Evolutionary conservation across 53 echinoderm and acorn worm genomes (phyloP).

Genomic region (Astropecten irregularis): DNA sequence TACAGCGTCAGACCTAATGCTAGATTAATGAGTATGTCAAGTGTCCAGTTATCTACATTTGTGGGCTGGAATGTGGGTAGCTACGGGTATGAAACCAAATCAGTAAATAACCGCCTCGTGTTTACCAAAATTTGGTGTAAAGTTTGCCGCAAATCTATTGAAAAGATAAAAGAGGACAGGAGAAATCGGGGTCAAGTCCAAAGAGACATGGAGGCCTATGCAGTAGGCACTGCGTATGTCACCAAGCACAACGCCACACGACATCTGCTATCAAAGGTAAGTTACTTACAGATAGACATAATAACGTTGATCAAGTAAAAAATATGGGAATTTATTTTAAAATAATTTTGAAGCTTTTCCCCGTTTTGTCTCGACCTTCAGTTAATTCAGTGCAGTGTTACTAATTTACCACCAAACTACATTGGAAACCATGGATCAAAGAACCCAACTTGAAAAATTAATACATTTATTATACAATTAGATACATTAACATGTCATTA

Average conservation of each 20-base stretch:
- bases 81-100: constrained; percentile 28
- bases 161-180: constrained; percentile 17
- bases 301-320: no score
- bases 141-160: constrained; percentile 31
- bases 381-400: no score
- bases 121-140: constrained; percentile 60
- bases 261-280: constrained; percentile 33
- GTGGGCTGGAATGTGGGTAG: constrained; percentile 24
- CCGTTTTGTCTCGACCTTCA: no score
- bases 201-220: constrained; percentile 35
- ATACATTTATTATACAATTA: no score
- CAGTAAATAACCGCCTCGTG: neutral
- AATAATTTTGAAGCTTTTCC: neutral
- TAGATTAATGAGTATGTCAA: no score
- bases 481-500: no score
- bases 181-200: constrained; percentile 31
- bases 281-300: neutral
- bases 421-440: no score
- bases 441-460: no score
- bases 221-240: constrained; percentile 14
- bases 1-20: no score
- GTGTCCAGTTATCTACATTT: constrained; percentile 41
- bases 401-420: no score
- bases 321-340: neutral
- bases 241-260: constrained; percentile 55